Conservation (phyloP, 2,888 invertebrate genomes). For the Eurytoma adleriae region DNA sequence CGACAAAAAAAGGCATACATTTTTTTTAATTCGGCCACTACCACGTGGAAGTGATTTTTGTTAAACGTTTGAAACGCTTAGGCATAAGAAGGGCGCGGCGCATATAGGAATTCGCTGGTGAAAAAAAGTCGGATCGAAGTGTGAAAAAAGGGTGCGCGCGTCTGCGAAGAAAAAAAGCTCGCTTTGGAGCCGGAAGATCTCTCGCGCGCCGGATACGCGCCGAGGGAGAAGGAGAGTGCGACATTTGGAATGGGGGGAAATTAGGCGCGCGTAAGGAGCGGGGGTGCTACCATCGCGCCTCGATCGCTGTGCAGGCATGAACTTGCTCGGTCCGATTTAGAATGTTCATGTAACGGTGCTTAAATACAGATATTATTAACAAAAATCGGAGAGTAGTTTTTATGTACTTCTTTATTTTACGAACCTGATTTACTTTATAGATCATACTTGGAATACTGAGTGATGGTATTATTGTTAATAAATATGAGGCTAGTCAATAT, state of each 20-base stretch:
- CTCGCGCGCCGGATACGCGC: constrained; percentile 33
- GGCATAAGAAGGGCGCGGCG: neutral
- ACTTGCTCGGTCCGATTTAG: constrained; percentile 34
- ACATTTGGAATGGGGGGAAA: constrained; percentile 17
- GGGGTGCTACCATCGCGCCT: neutral
- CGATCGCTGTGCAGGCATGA: constrained; percentile 18
- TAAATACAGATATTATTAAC: constrained; percentile 29
- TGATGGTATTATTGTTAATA: too few species aligned
- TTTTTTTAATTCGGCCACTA: neutral
- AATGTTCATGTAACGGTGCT: constrained; percentile 38
- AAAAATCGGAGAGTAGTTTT: constrained; percentile 10
- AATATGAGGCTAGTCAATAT: too few species aligned
- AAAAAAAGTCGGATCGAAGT: constrained; percentile 8
- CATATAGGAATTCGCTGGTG: neutral
- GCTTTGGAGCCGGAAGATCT: constrained; percentile 44
- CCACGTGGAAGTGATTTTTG: constrained; percentile 14
- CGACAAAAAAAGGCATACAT: too few species aligned
- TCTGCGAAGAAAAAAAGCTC: constrained; percentile 1
- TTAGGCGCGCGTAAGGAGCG: constrained; percentile 8
- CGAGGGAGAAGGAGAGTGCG: neutral
- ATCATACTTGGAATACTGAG: too few species aligned
- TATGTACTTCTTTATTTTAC: neutral
- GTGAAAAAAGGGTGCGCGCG: constrained; percentile 28
- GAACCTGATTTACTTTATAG: too few species aligned
- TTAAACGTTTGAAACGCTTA: neutral